A percentile compares a stretch with the other conserved stretches of the same genome.
These are phyloP conservation scores for Eucera pruinosa DNA, from an alignment of 2,888 invertebrate genomes.

Conservation along the genomic window DNA sequence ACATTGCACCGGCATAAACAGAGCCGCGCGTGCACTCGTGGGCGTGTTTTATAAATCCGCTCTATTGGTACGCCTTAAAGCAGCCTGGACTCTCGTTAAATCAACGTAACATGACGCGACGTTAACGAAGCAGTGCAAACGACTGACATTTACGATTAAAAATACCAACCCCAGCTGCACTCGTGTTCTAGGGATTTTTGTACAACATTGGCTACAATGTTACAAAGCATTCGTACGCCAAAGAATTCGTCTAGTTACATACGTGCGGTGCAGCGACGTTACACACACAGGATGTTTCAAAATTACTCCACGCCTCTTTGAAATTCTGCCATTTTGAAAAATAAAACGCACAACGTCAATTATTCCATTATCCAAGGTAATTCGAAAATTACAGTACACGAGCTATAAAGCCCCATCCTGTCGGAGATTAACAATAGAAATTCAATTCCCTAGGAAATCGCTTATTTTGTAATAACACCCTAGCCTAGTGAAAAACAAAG, in stretches of 20 bases:
- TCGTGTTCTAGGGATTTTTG: conserved; percentile 8
- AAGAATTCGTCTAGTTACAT: too few species aligned
- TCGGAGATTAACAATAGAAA: conserved; percentile 27
- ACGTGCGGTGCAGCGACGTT: too few species aligned
- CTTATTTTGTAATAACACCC: conserved; percentile 30
- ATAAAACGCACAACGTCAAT: conserved; percentile 1
- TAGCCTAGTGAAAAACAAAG: neutral
- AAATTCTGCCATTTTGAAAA: neutral
- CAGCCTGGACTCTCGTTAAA: conserved; percentile 30
- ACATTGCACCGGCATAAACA: conserved; percentile 77
- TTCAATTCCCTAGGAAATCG: conserved; percentile 26
- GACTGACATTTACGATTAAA: neutral
- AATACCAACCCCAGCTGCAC: too few species aligned
- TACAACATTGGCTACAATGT: too few species aligned
- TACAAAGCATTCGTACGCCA: too few species aligned
- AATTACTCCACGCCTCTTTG: neutral
- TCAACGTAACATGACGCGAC: conserved; percentile 31
- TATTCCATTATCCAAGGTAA: conserved; percentile 19
- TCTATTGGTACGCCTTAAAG: conserved; percentile 50
- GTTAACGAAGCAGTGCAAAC: conserved; percentile 23
- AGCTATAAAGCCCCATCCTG: neutral
- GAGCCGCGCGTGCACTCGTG: conserved; percentile 50
- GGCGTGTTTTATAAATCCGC: conserved; percentile 59
- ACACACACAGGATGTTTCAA: too few species aligned
- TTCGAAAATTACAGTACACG: neutral